Conservation (phyloP, 2,797 vertebrate species). For the Macropus fuliginosus region DNA sequence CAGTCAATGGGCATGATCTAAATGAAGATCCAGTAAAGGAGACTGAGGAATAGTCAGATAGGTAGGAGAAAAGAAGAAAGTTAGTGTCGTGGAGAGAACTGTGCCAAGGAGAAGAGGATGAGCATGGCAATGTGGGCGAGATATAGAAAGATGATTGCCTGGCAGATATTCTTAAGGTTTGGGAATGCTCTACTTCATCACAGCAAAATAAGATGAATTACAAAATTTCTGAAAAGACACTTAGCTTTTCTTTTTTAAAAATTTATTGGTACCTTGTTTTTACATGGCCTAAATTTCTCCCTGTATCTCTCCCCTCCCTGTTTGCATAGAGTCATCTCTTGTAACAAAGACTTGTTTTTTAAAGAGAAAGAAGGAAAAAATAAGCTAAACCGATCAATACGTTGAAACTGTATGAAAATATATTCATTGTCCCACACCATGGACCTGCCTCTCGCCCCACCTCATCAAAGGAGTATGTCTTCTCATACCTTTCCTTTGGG, state of each 20-base stretch:
- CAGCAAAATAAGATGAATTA: not conserved
- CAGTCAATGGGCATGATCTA: not conserved
- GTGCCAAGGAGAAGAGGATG: not conserved
- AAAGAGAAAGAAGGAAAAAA: not conserved
- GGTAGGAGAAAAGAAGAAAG: not conserved
- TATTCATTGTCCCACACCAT: not conserved
- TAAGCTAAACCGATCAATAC: not conserved
- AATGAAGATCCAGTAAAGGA: not conserved
- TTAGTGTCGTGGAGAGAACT: not conserved
- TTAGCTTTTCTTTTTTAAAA: not conserved
- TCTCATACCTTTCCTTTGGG: not conserved
- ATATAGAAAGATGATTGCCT: not conserved
- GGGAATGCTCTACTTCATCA: not conserved
- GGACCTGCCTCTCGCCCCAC: not conserved
- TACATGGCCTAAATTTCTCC: not conserved
- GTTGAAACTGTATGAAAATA: not conserved
- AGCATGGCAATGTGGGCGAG: not conserved
- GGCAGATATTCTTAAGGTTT: not conserved
- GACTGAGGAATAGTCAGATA: not conserved
- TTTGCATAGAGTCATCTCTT: not conserved
- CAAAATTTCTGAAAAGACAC: not conserved
- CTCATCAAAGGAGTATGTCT: not conserved
- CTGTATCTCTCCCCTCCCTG: not conserved
- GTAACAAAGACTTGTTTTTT: not conserved
- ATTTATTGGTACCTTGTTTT: not conserved